Evolutionary conservation across 2,797 vertebrate genomes (phyloP).

Genomic region (Urophycis tenuis): DNA sequence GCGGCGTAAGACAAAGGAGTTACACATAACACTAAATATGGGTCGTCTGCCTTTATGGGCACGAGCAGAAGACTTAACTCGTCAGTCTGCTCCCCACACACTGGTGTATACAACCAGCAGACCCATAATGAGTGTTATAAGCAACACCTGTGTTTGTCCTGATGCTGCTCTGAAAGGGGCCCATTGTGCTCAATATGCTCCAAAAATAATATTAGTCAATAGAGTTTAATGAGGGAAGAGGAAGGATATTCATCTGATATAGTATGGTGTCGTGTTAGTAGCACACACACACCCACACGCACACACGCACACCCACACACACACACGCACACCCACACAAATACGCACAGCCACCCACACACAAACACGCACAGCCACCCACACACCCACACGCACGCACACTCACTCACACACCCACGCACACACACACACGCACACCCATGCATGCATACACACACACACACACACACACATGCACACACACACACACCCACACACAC

Average conservation of each 20-base stretch:
- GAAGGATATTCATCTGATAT: too few species aligned
- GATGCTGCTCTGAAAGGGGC: too few species aligned
- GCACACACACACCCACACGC: not conserved
- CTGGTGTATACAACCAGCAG: too few species aligned
- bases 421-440: conserved; percentile 2
- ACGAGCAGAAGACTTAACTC: too few species aligned
- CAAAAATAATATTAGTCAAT: not conserved
- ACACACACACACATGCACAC: conserved; percentile 1
- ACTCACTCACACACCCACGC: not conserved
- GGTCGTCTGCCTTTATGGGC: too few species aligned
- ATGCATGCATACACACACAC: conserved; percentile 1
- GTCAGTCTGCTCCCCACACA: too few species aligned
- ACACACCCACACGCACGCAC: not conserved
- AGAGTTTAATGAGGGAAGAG: too few species aligned
- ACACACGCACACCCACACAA: too few species aligned
- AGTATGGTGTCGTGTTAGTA: not conserved
- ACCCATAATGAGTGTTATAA: too few species aligned
- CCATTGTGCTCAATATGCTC: not conserved
- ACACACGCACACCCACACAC: not conserved
- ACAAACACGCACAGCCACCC: not conserved
- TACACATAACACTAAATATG: too few species aligned
- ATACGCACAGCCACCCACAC: not conserved
- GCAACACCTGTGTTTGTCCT: not conserved
- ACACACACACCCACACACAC: not conserved
- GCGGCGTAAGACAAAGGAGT: too few species aligned